phyloP scores from a whole-genome alignment of 2,797 vertebrate genomes.

The Spheniscus humboldti region DNA sequence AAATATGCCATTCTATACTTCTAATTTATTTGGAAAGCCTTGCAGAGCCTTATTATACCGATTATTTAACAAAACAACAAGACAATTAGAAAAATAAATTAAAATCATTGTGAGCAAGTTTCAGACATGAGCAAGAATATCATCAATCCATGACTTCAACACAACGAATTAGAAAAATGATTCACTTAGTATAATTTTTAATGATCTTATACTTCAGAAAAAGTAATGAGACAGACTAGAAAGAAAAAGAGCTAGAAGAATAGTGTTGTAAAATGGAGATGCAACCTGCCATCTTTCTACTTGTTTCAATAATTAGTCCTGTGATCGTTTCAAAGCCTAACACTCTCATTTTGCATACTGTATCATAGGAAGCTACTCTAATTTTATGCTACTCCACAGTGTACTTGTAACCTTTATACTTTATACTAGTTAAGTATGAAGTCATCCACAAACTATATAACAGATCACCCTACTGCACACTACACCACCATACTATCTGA shows the following conservation, averaged over 20 bases:
- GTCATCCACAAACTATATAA: too few species aligned
- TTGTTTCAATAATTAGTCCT: neutral
- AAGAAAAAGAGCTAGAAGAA: neutral
- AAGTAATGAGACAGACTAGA: neutral
- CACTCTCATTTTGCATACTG: neutral
- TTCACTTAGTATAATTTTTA: neutral
- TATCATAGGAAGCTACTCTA: neutral
- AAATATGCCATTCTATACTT: neutral
- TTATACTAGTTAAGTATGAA: neutral
- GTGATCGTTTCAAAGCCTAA: neutral
- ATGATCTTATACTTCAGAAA: neutral
- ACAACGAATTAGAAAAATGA: neutral
- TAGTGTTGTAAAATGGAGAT: neutral
- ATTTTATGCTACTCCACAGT: neutral
- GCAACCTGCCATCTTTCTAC: neutral
- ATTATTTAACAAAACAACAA: neutral
- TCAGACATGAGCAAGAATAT: neutral
- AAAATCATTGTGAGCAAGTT: neutral
- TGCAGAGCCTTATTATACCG: neutral
- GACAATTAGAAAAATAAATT: constrained; percentile 19
- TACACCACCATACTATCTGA: rapidly evolving
- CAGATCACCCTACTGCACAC: rapidly evolving
- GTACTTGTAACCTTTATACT: neutral
- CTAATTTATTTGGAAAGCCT: neutral
- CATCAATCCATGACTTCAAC: neutral